Percentiles rank a stretch among this genome's conserved stretches.
Evolutionary conservation across 1,140 invertebrate species (phyloP).

Genomic region (Linepithema humile): DNA sequence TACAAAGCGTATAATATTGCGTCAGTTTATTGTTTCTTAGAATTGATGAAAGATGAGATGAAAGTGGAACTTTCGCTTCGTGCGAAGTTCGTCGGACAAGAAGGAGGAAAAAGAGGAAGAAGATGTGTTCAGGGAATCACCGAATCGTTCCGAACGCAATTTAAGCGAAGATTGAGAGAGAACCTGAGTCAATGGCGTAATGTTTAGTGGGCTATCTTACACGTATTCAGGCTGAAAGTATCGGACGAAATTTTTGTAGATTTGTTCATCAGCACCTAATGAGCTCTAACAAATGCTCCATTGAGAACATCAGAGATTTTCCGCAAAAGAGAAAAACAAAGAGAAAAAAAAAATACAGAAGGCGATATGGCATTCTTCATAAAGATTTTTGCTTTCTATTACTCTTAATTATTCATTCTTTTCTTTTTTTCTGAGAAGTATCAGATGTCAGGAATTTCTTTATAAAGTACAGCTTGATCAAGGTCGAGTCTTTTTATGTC

Average conservation of each 20-base stretch:
- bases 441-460: background rate
- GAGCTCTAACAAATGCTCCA: background rate
- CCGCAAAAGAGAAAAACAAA: background rate
- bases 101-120: background rate
- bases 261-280: no score
- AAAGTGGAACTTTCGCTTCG: background rate
- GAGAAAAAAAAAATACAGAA: no score
- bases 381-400: no score
- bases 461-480: no score
- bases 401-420: no score
- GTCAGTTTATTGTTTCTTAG: background rate
- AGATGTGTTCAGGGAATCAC: background rate
- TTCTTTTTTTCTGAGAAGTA: background rate
- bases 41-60: background rate
- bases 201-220: background rate
- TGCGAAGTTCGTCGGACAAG: background rate
- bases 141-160: background rate
- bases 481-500: background rate
- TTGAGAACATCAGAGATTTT: background rate
- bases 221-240: no score
- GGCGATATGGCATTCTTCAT: no score
- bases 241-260: no score
- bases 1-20: background rate
- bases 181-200: slow-evolving; percentile 10
- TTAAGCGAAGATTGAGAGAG: background rate